phyloP scores from a whole-genome alignment of 2,797 vertebrate genomes.

The Malacoctenus gilli region DNA sequence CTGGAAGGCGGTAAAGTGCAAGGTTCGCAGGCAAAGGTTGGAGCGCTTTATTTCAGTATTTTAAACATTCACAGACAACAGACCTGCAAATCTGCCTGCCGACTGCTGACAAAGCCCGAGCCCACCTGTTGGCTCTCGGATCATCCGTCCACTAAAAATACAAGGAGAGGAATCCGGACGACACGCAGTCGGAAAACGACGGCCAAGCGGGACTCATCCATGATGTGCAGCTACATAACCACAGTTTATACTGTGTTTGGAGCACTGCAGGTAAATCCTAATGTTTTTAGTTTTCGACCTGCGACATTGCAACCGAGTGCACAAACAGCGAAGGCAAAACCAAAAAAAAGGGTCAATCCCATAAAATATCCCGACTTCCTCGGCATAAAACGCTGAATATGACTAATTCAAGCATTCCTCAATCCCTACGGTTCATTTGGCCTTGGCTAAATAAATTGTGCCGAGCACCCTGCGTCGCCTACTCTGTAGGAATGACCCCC shows the following conservation, averaged over 20 bases:
- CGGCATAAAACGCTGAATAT: conserved; percentile 65
- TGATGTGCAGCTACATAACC: conserved; percentile 35
- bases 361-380: conserved; percentile 42
- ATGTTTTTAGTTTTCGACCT: neutral
- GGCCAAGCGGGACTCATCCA: conserved; percentile 34
- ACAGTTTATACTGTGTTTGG: conserved; percentile 24
- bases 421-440: conserved; percentile 64
- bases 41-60: conserved; percentile 28
- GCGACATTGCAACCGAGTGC: conserved; percentile 13
- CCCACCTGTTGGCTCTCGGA: conserved; percentile 71
- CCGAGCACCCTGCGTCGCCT: conserved; percentile 47
- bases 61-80: conserved; percentile 47
- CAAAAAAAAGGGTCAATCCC: conserved; percentile 14
- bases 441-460: conserved; percentile 70
- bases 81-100: conserved; percentile 45
- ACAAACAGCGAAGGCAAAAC: neutral
- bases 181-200: conserved; percentile 63
- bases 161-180: conserved; percentile 62
- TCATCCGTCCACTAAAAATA: conserved; percentile 73
- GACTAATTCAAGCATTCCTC: conserved; percentile 62
- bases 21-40: conserved; percentile 13
- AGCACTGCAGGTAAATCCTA: neutral
- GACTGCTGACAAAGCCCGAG: conserved; percentile 33
- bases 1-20: too few relatives aligned
- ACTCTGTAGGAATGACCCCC: conserved; percentile 65